Percentiles rank a stretch among this genome's conserved stretches.
phyloP scores from a whole-genome alignment of 1,140 invertebrate genomes.

The Kradibia gibbosae region DNA sequence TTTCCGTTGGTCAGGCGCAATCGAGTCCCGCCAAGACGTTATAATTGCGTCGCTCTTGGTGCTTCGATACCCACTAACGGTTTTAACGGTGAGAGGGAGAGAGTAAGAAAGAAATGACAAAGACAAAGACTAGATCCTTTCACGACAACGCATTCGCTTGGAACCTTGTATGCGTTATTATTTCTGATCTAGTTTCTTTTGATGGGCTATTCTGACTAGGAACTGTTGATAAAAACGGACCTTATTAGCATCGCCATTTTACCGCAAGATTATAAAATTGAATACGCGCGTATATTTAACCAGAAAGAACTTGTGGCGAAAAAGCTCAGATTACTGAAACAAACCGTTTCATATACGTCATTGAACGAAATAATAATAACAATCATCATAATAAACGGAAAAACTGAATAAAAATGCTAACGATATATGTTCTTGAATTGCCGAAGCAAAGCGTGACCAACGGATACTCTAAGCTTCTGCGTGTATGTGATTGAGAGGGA shows the following conservation, averaged over 20 bases:
- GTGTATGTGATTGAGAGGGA: no score
- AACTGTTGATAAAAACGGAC: constrained; percentile 40
- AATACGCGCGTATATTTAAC: neutral
- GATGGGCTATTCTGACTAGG: neutral
- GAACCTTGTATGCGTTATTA: neutral
- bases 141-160: neutral
- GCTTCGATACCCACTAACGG: neutral
- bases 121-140: constrained; percentile 1
- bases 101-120: neutral
- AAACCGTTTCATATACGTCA: no score
- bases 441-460: no score
- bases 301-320: no score
- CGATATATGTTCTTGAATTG: no score
- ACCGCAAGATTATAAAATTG: neutral
- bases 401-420: no score
- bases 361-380: no score
- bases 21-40: neutral
- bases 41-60: neutral
- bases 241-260: constrained; percentile 18
- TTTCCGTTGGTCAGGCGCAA: constrained; percentile 29
- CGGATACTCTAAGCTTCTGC: no score
- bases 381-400: no score
- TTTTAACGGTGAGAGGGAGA: neutral
- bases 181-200: constrained; percentile 41
- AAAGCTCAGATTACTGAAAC: no score